These are phyloP conservation scores for Meteorus colon DNA, from an alignment of 2,888 invertebrate species.

Conservation along the genomic window DNA sequence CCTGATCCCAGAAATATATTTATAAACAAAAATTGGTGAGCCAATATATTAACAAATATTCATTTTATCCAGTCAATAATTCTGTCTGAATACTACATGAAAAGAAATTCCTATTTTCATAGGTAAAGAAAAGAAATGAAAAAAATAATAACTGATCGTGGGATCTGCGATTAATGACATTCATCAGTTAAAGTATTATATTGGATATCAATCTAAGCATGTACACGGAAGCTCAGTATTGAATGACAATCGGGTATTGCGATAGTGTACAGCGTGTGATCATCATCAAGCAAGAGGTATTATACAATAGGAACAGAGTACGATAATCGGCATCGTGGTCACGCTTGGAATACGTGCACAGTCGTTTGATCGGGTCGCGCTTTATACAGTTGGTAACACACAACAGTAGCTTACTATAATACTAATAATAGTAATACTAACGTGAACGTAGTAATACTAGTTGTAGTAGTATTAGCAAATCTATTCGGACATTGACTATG, in stretches of 20 bases:
- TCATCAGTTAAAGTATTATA: slow-evolving; percentile 12
- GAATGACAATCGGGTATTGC: slow-evolving; percentile 66
- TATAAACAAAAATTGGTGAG: neutral
- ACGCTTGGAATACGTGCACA: slow-evolving; percentile 70
- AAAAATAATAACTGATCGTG: slow-evolving; percentile 35
- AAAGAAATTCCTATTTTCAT: neutral
- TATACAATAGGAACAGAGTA: slow-evolving; percentile 42
- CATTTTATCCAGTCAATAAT: no score
- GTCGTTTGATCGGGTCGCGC: slow-evolving; percentile 54
- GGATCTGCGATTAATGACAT: slow-evolving; percentile 48
- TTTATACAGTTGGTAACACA: slow-evolving; percentile 7
- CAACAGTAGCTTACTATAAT: neutral
- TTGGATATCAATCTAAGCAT: slow-evolving; percentile 58
- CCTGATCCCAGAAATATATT: no score
- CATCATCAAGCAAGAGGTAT: slow-evolving; percentile 35
- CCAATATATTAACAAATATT: no score
- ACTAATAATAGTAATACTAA: slow-evolving; percentile 9
- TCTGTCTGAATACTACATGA: no score
- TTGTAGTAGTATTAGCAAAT: slow-evolving; percentile 5
- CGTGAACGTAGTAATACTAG: neutral
- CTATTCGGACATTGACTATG: slow-evolving; percentile 13
- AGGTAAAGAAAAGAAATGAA: neutral
- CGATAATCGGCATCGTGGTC: slow-evolving; percentile 62
- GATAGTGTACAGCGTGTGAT: slow-evolving; percentile 45
- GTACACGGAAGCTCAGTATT: slow-evolving; percentile 69